Percentiles rank a stretch among this genome's conserved stretches.
phyloP scores from a whole-genome alignment of 2,888 invertebrate genomes.

The Trachelus iudaicus region DNA sequence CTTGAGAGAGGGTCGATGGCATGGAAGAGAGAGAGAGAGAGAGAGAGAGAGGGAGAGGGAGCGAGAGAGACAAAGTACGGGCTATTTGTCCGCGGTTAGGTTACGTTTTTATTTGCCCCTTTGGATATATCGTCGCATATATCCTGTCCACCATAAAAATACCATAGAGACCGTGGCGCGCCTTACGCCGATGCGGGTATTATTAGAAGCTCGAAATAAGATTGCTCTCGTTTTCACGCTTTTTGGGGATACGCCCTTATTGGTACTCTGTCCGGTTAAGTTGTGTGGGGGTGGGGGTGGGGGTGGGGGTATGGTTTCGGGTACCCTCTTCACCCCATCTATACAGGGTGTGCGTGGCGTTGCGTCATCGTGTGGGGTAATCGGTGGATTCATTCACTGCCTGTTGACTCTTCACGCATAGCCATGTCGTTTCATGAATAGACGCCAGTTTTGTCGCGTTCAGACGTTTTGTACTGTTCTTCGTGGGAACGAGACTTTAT shows the following conservation, averaged over 20 bases:
- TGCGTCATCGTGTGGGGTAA: neutral
- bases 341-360: neutral
- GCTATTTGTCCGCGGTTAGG: constrained; percentile 37
- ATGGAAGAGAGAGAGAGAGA: constrained; percentile 7
- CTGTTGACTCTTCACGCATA: neutral
- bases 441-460: neutral
- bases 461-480: neutral
- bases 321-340: neutral
- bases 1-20: neutral
- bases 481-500: neutral
- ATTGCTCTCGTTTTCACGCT: constrained; percentile 29
- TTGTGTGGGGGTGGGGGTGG: neutral
- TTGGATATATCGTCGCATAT: constrained; percentile 26
- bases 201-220: constrained; percentile 49
- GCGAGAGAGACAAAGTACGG: constrained; percentile 19
- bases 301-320: neutral
- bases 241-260: neutral
- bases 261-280: neutral
- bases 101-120: constrained; percentile 38
- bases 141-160: constrained; percentile 43
- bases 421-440: neutral
- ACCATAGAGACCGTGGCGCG: constrained; percentile 19
- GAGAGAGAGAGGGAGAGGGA: neutral
- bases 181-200: constrained; percentile 33
- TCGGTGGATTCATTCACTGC: neutral